Evolutionary conservation across 2,797 vertebrate genomes (phyloP).

Genomic region (Lophius americanus): DNA sequence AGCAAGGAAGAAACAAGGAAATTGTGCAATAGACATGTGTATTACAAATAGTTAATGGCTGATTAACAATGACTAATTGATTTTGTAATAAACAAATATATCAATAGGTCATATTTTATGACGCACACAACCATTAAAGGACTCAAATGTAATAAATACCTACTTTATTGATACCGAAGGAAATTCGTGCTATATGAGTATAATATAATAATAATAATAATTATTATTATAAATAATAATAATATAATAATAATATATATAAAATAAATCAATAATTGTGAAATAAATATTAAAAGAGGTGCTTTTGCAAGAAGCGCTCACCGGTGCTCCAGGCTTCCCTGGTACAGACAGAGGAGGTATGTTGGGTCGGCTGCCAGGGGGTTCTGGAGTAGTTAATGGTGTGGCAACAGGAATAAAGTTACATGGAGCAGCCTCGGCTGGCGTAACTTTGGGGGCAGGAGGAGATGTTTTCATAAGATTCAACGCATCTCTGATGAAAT

Average conservation of each 20-base stretch:
- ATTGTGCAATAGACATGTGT: conserved; percentile 1
- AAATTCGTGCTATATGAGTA: too few species aligned
- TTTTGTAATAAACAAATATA: neutral
- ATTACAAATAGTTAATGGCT: conserved; percentile 4
- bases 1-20: neutral
- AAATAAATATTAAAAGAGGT: too few species aligned
- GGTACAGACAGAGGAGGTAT: conserved; percentile 87
- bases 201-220: too few species aligned
- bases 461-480: conserved; percentile 84
- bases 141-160: neutral
- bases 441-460: conserved; percentile 49
- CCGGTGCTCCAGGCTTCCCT: conserved; percentile 85
- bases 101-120: conserved; percentile 6
- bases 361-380: conserved; percentile 81
- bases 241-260: too few species aligned
- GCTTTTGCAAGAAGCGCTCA: conserved; percentile 62
- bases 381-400: conserved; percentile 51
- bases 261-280: too few species aligned
- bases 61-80: neutral
- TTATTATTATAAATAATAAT: too few species aligned
- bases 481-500: conserved; percentile 87
- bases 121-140: neutral
- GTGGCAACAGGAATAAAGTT: conserved; percentile 35
- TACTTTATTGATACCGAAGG: too few species aligned
- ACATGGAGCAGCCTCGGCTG: conserved; percentile 49